Evolutionary conservation across 2,797 vertebrate genomes (phyloP).

Genomic region (Micropoecilia bifurca): DNA sequence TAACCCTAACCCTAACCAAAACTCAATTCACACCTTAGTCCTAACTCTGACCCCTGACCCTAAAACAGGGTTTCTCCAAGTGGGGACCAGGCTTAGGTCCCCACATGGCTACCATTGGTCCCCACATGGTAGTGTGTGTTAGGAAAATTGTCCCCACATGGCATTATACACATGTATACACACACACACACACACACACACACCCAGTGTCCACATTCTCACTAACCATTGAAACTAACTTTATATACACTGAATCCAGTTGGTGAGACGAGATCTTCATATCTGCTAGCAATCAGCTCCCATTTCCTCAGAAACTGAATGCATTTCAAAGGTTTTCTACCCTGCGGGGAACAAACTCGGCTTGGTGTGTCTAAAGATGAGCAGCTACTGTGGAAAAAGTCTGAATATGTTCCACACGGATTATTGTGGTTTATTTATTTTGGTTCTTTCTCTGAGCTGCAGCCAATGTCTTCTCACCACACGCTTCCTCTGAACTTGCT

Average conservation of each 20-base stretch:
- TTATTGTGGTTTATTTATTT: constrained; percentile 7
- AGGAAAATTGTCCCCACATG: too few relatives aligned
- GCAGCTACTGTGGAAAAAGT: constrained; percentile 11
- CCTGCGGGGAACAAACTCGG: constrained; percentile 1
- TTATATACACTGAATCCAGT: neutral
- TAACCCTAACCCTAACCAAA: too few relatives aligned
- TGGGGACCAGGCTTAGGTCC: too few relatives aligned
- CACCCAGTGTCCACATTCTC: neutral
- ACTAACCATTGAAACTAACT: neutral
- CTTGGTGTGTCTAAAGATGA: neutral
- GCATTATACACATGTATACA: too few relatives aligned
- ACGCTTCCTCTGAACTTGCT: constrained; percentile 10
- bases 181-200: neutral
- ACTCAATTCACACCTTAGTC: too few relatives aligned
- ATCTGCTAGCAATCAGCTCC: neutral
- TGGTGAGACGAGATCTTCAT: neutral
- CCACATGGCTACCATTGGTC: too few relatives aligned
- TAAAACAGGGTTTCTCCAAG: too few relatives aligned
- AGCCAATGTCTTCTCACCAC: constrained; percentile 4
- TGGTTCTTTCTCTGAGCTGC: constrained; percentile 21
- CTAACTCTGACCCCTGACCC: too few relatives aligned
- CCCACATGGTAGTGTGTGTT: too few relatives aligned
- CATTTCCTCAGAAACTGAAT: constrained; percentile 12
- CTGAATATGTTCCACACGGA: constrained; percentile 2
- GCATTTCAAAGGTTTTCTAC: neutral